Evolutionary conservation across 2,113 vertebrate genomes (phyloP).

Genomic region (Ptychochromis oligacanthus): DNA sequence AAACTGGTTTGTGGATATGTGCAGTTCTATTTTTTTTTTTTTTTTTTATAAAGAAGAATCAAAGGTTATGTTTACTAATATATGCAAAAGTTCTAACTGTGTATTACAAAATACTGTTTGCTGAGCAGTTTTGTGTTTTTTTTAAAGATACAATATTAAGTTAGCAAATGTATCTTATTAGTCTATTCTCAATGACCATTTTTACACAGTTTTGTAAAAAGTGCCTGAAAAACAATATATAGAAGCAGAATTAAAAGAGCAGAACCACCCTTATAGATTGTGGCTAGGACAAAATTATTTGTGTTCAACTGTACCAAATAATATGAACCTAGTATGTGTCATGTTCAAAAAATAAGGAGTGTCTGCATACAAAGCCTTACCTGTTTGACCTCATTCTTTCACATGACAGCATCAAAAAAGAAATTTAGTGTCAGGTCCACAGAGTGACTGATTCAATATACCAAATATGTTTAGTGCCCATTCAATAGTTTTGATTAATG

Average conservation of each 20-base stretch:
- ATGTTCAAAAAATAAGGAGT: rapidly evolving
- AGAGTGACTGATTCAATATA: neutral
- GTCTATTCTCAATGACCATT: neutral
- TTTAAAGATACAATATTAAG: too few relatives aligned
- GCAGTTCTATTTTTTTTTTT: neutral
- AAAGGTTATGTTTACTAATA: too few relatives aligned
- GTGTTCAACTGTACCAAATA: rapidly evolving
- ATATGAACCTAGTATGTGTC: neutral
- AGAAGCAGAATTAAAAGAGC: too few relatives aligned
- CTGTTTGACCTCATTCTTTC: neutral
- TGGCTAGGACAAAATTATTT: neutral
- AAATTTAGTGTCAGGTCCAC: neutral
- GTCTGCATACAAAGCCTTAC: neutral
- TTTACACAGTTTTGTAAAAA: neutral
- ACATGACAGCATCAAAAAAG: neutral
- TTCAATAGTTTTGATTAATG: neutral
- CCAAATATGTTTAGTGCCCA: too few relatives aligned
- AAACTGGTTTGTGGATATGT: rapidly evolving
- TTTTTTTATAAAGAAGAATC: too few relatives aligned
- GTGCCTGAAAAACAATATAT: too few relatives aligned
- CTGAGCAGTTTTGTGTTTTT: too few relatives aligned
- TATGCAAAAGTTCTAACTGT: too few relatives aligned
- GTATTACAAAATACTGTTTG: too few relatives aligned
- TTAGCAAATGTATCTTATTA: neutral
- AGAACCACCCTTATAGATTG: too few relatives aligned